A percentile compares a stretch with the other conserved stretches of the same genome.
Evolutionary conservation across 2,888 invertebrate genomes (phyloP).

Genomic region (Psylliodes chrysocephalus): DNA sequence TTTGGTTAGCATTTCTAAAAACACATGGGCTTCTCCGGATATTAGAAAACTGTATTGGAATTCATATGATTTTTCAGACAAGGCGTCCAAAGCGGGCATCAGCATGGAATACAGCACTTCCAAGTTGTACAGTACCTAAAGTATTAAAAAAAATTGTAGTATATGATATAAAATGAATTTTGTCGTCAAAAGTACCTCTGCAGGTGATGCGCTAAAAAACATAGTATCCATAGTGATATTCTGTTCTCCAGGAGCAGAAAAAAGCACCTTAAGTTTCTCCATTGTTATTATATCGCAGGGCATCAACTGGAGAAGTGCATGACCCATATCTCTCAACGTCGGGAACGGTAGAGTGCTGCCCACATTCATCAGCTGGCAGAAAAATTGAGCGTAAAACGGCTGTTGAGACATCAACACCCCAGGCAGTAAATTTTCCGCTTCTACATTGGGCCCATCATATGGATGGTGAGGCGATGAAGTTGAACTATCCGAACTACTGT

Average conservation of each 20-base stretch:
- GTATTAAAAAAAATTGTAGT: too few relatives aligned
- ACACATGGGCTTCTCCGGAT: conserved; percentile 73
- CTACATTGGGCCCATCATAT: conserved; percentile 81
- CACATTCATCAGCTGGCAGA: conserved; percentile 87
- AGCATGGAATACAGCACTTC: conserved; percentile 82
- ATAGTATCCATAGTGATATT: conserved; percentile 70
- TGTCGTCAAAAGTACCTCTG: too few relatives aligned
- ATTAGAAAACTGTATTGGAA: conserved; percentile 77
- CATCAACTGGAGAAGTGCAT: conserved; percentile 81
- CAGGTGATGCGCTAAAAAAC: conserved; percentile 77
- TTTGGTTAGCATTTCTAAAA: conserved; percentile 84
- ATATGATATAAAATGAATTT: too few relatives aligned
- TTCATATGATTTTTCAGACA: conserved; percentile 77
- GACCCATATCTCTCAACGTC: conserved; percentile 84
- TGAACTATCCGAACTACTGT: conserved; percentile 94
- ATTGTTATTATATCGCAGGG: conserved; percentile 73
- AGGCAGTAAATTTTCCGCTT: conserved; percentile 89
- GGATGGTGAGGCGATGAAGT: conserved; percentile 91
- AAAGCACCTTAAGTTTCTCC: conserved; percentile 69
- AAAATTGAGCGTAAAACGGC: conserved; percentile 80
- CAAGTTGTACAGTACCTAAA: conserved; percentile 77
- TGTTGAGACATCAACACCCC: conserved; percentile 91
- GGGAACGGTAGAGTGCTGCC: conserved; percentile 85
- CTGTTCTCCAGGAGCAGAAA: conserved; percentile 62
- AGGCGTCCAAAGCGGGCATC: conserved; percentile 87